Conservation (phyloP, 2,797 vertebrate genomes). For the Chaunax sp. region DNA sequence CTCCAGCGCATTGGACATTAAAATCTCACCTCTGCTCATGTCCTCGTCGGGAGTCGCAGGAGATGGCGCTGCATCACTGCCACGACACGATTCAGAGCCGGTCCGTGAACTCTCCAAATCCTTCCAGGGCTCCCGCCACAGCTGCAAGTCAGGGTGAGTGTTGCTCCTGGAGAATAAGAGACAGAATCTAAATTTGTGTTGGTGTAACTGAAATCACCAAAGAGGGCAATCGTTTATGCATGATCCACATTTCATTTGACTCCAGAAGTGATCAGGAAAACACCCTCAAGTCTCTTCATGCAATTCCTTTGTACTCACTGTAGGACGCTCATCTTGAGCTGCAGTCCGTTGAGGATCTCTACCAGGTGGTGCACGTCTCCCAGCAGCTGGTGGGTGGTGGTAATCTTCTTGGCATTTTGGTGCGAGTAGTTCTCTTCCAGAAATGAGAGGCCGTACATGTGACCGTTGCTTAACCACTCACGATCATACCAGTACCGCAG, state of each 20-base stretch:
- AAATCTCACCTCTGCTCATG: conserved; percentile 76
- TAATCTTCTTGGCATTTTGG: conserved; percentile 96
- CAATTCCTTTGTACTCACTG: conserved; percentile 85
- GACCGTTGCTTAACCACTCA: conserved; percentile 93
- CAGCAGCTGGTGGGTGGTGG: conserved; percentile 95
- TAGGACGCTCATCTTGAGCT: conserved; percentile 95
- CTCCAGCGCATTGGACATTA: conserved; percentile 87
- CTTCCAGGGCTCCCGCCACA: conserved; percentile 96
- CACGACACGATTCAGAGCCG: conserved; percentile 67
- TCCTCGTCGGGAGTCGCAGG: conserved; percentile 71
- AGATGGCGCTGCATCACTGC: conserved; percentile 61
- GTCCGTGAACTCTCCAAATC: conserved; percentile 84
- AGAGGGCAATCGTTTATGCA: not conserved
- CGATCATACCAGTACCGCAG: conserved; percentile 96
- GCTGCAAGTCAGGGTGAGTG: conserved; percentile 91
- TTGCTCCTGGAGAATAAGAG: conserved; percentile 82
- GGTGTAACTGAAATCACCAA: not conserved
- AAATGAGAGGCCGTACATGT: conserved; percentile 95
- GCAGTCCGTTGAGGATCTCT: conserved; percentile 92
- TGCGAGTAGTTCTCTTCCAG: conserved; percentile 96
- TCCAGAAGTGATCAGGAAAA: not conserved
- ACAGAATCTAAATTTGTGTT: not conserved
- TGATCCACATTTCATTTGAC: conserved; percentile 1
- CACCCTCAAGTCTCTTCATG: not conserved
- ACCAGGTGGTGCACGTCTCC: conserved; percentile 95